phyloP scores from a whole-genome alignment of 1,140 invertebrate genomes.

The Drosophila orena region DNA sequence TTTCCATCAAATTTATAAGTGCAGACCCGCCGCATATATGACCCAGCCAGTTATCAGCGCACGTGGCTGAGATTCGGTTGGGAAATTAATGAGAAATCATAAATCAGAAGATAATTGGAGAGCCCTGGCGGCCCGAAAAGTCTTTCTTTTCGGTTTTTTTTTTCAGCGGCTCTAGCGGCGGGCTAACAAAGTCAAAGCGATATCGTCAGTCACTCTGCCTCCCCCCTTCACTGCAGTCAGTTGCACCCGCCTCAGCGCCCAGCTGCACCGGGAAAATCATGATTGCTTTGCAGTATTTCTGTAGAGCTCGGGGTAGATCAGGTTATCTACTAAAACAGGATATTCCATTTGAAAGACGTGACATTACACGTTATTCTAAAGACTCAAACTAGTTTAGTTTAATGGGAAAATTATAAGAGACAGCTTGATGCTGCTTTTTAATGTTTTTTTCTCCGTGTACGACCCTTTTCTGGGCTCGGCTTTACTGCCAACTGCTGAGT shows the following conservation, averaged over 20 bases:
- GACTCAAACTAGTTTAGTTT: too few relatives aligned
- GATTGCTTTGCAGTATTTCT: too few relatives aligned
- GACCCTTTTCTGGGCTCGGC: constrained; percentile 28
- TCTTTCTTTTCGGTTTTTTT: constrained; percentile 8
- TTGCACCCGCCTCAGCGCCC: constrained; percentile 11
- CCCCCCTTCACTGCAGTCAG: constrained; percentile 33
- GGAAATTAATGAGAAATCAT: constrained; percentile 61
- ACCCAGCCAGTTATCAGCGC: constrained; percentile 28
- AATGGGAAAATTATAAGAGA: not conserved
- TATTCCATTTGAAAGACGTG: too few relatives aligned
- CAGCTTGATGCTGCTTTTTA: not conserved
- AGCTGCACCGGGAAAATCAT: constrained; percentile 5
- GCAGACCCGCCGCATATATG: constrained; percentile 1
- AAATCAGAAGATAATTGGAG: constrained; percentile 60
- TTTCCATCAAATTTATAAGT: constrained; percentile 24
- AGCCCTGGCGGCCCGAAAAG: constrained; percentile 8
- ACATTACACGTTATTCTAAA: too few relatives aligned
- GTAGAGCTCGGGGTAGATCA: too few relatives aligned
- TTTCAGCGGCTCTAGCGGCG: constrained; percentile 7
- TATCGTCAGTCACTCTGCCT: constrained; percentile 13
- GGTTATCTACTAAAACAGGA: too few relatives aligned
- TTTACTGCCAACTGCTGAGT: constrained; percentile 64
- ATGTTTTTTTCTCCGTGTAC: constrained; percentile 13
- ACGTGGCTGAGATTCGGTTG: constrained; percentile 34
- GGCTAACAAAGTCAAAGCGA: constrained; percentile 55